These are phyloP conservation scores for Dryocosmus kuriphilus DNA, from an alignment of 2,888 invertebrate species.

Conservation along the genomic window DNA sequence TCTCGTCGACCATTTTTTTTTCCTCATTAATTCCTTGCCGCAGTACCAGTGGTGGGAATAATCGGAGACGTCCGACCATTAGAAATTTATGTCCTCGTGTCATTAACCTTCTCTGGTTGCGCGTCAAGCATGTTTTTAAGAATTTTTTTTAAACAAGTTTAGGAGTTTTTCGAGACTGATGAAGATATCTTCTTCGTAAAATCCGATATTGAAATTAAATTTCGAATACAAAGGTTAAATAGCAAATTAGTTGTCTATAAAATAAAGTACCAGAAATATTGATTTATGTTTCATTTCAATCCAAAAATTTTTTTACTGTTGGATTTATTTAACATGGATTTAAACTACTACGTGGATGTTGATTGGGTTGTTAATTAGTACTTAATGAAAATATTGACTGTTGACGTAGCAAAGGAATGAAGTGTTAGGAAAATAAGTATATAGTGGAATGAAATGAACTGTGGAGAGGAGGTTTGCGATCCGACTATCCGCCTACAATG, in stretches of 20 bases:
- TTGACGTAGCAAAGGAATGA: neutral
- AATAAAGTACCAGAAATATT: neutral
- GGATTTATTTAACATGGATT: too few species aligned
- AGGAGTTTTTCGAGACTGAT: neutral
- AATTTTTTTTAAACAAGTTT: conserved; percentile 5
- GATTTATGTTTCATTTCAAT: neutral
- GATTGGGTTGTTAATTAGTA: neutral
- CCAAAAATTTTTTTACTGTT: too few species aligned
- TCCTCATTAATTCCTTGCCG: conserved; percentile 40
- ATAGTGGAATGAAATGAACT: conserved; percentile 7
- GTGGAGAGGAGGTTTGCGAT: neutral
- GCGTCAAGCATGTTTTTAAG: conserved; percentile 26
- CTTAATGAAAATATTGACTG: neutral
- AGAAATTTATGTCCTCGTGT: conserved; percentile 59
- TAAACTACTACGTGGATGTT: neutral
- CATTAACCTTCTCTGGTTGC: conserved; percentile 47
- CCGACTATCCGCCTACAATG: conserved; percentile 53
- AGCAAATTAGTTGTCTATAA: neutral
- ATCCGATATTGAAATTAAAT: neutral
- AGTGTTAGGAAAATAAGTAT: conserved; percentile 18
- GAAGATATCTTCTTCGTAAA: conserved; percentile 7
- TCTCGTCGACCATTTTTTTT: conserved; percentile 48
- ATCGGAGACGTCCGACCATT: conserved; percentile 49
- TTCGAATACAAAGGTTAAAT: neutral
- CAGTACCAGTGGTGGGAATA: conserved; percentile 46